Conservation (phyloP, 2,888 invertebrate genomes). For the Himalopsyche kuldschensis region DNA sequence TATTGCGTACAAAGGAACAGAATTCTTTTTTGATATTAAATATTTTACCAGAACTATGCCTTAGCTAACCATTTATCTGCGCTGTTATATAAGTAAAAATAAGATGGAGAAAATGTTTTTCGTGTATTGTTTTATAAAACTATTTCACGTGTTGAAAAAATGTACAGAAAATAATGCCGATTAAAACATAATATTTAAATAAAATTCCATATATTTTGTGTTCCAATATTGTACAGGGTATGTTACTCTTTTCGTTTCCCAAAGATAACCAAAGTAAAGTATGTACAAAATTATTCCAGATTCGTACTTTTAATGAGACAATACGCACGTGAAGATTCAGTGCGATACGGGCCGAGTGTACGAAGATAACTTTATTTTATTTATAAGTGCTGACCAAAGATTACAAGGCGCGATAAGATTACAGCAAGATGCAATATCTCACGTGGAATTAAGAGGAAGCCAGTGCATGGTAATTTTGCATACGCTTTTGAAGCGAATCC, state of each 20-base stretch:
- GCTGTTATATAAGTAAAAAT: no score
- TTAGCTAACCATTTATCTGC: no score
- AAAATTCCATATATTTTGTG: no score
- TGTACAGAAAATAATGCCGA: no score
- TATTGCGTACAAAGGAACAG: no score
- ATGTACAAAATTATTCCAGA: conserved; percentile 11
- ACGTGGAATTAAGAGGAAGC: background rate
- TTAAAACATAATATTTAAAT: no score
- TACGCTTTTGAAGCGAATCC: background rate
- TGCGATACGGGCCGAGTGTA: conserved; percentile 22
- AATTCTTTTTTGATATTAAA: no score
- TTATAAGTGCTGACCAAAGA: conserved; percentile 16
- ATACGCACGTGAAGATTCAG: conserved; percentile 28
- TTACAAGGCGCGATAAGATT: conserved; percentile 15
- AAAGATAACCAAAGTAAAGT: background rate
- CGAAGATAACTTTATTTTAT: conserved; percentile 29
- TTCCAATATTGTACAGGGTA: no score
- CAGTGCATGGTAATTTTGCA: background rate
- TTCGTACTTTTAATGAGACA: conserved; percentile 33
- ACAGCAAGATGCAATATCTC: conserved; percentile 18
- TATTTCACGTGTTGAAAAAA: no score
- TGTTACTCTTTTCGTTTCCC: background rate
- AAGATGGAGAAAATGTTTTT: no score
- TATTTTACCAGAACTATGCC: no score
- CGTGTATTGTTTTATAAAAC: no score